Conservation (phyloP, 2,888 invertebrate genomes). For the Macrophya alboannulata region DNA sequence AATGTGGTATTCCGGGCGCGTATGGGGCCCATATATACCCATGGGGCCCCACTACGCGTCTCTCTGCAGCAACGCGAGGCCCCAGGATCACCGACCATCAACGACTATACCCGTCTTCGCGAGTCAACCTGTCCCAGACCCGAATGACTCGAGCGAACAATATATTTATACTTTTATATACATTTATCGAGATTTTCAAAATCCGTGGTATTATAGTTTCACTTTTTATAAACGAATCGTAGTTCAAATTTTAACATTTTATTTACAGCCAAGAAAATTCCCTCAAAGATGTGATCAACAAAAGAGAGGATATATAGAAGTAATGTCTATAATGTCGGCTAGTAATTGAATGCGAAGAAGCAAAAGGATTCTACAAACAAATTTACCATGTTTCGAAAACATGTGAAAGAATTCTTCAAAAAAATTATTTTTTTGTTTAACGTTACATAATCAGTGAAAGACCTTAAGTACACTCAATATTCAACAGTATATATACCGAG, state of each 20-base stretch:
- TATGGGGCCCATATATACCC: constrained; percentile 79
- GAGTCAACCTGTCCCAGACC: constrained; percentile 22
- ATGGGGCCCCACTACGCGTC: constrained; percentile 67
- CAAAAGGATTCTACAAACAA: neutral
- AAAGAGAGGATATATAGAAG: neutral
- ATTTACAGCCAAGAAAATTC: neutral
- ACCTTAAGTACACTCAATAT: neutral
- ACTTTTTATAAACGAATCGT: neutral
- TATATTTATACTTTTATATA: neutral
- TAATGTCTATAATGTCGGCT: too few relatives aligned
- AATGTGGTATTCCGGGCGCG: constrained; percentile 79
- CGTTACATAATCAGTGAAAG: neutral
- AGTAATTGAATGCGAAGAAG: neutral
- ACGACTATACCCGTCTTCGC: constrained; percentile 26
- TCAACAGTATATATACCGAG: neutral
- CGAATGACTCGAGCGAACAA: constrained; percentile 2
- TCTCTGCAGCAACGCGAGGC: constrained; percentile 58
- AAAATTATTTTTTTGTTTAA: neutral
- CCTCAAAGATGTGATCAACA: neutral
- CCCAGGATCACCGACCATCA: constrained; percentile 55
- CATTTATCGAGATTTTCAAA: neutral
- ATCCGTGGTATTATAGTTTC: neutral
- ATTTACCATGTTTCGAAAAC: neutral
- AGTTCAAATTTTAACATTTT: neutral
- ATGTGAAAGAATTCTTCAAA: neutral